Percentiles rank a stretch among this genome's conserved stretches.
These are phyloP conservation scores for Hylomyscus alleni DNA, from an alignment of 2,797 vertebrate species.

Conservation along the genomic window DNA sequence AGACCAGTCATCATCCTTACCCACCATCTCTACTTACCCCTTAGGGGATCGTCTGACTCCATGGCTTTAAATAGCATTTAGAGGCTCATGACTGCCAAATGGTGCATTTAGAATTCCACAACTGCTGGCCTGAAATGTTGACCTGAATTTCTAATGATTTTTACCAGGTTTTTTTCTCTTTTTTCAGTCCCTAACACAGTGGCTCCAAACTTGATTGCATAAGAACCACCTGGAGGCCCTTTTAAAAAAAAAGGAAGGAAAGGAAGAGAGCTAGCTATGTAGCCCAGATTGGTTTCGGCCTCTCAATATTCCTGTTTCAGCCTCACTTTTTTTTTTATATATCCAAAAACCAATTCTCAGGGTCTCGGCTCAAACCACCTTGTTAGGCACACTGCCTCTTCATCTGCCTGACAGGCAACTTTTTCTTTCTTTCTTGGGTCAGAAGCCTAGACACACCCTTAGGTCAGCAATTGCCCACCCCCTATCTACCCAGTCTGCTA, in stretches of 20 bases:
- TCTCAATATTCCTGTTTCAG: neutral
- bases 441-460: conserved; percentile 2
- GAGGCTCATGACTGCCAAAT: neutral
- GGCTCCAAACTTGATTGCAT: neutral
- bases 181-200: no score
- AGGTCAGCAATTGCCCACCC: neutral
- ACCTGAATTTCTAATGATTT: neutral
- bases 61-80: neutral
- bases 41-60: neutral
- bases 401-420: neutral
- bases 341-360: neutral
- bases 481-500: neutral
- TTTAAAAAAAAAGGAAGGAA: no score
- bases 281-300: neutral
- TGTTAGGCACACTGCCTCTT: neutral
- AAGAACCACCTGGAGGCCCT: neutral
- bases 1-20: neutral
- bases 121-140: neutral
- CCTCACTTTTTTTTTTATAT: neutral
- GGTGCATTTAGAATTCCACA: neutral
- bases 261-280: neutral
- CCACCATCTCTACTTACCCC: neutral
- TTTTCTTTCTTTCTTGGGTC: neutral
- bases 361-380: neutral
- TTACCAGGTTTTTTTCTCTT: neutral